Evolutionary conservation across 2,888 invertebrate species (phyloP).

Genomic region (Leptopterna dolabrata): DNA sequence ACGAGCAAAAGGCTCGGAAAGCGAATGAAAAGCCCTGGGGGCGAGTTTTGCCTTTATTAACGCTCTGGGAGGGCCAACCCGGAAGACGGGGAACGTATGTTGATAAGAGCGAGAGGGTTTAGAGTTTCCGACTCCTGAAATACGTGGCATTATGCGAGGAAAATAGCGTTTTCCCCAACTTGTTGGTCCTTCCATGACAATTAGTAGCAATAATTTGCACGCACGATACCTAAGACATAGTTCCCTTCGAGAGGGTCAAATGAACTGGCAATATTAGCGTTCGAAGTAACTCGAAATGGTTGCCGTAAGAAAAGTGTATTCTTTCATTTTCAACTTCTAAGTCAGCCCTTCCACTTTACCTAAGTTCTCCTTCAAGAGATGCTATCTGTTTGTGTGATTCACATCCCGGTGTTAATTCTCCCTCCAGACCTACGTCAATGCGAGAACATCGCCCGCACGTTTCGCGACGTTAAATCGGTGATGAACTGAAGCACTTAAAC

Average conservation of each 20-base stretch:
- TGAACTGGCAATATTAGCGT: no score
- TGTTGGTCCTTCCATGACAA: not conserved
- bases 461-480: not conserved
- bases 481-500: conserved; percentile 23
- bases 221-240: no score
- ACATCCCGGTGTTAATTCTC: no score
- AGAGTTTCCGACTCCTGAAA: not conserved
- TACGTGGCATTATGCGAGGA: not conserved
- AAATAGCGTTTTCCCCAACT: not conserved
- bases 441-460: not conserved
- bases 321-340: no score
- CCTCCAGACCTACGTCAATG: no score
- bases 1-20: not conserved
- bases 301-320: no score
- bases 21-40: not conserved
- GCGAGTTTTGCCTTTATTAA: not conserved
- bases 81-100: not conserved
- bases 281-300: no score
- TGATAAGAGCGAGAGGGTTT: not conserved
- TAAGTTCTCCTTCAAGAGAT: no score
- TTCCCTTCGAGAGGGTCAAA: no score
- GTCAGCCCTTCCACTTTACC: no score
- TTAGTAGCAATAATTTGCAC: not conserved
- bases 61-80: not conserved
- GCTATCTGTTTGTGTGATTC: no score